Percentiles rank a stretch among this genome's conserved stretches.
Evolutionary conservation across 2,888 invertebrate species (phyloP).

Genomic region (Parelbella ahira): DNA sequence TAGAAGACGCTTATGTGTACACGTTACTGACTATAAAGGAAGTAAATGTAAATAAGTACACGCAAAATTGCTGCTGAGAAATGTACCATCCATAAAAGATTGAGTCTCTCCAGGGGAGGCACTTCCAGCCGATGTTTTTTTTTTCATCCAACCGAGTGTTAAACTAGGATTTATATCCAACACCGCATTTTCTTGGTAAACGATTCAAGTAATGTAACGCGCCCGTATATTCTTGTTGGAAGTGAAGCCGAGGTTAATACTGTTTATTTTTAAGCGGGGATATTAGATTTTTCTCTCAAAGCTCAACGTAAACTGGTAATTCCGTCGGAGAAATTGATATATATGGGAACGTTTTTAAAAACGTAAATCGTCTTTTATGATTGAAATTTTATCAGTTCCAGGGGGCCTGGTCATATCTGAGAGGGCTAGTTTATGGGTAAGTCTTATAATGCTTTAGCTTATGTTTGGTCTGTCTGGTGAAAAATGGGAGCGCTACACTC

Average conservation of each 20-base stretch:
- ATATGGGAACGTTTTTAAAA: too few relatives aligned
- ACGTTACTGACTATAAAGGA: too few relatives aligned
- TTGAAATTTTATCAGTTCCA: too few relatives aligned
- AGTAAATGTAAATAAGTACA: slow-evolving; percentile 4
- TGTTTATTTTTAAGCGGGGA: slow-evolving; percentile 20
- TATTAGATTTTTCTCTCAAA: slow-evolving; percentile 21
- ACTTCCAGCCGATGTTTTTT: slow-evolving; percentile 8
- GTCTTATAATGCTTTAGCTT: too few relatives aligned
- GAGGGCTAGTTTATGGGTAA: too few relatives aligned
- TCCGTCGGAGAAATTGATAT: slow-evolving; percentile 17
- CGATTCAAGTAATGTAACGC: slow-evolving; percentile 25
- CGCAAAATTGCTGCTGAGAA: slow-evolving; percentile 7
- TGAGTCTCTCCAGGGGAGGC: slow-evolving; percentile 9
- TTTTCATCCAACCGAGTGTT: slow-evolving; percentile 17
- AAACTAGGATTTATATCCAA: slow-evolving; percentile 22
- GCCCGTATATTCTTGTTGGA: slow-evolving; percentile 23
- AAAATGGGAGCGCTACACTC: too few relatives aligned
- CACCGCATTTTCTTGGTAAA: slow-evolving; percentile 24
- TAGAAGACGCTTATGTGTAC: too few relatives aligned
- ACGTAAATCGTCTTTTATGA: too few relatives aligned
- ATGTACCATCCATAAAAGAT: slow-evolving; percentile 20
- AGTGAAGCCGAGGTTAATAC: slow-evolving; percentile 13
- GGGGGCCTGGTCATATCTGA: too few relatives aligned
- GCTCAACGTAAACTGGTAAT: slow-evolving; percentile 11
- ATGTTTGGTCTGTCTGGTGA: too few relatives aligned